Evolutionary conservation across 1,140 invertebrate species (phyloP).

Genomic region (Hirudo medicinalis): DNA sequence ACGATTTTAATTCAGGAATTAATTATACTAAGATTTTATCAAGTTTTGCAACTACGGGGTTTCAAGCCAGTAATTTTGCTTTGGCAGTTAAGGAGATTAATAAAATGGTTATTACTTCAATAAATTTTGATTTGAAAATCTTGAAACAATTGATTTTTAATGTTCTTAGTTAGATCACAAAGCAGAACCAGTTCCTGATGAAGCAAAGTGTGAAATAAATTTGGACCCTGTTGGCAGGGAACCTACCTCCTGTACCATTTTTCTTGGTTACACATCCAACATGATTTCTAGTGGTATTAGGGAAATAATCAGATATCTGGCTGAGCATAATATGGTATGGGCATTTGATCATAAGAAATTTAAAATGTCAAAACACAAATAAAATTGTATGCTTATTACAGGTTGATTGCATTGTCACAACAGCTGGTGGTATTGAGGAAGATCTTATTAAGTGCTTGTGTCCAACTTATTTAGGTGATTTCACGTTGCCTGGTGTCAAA

Average conservation of each 20-base stretch:
- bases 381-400: constrained; percentile 29
- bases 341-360: not conserved
- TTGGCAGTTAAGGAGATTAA: constrained; percentile 77
- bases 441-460: constrained; percentile 97
- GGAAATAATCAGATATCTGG: constrained; percentile 68
- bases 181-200: constrained; percentile 28
- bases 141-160: not conserved
- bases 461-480: constrained; percentile 82
- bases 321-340: constrained; percentile 66
- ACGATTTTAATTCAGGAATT: constrained; percentile 56
- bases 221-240: constrained; percentile 30
- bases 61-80: constrained; percentile 91
- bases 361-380: constrained; percentile 1
- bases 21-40: constrained; percentile 71
- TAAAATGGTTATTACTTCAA: constrained; percentile 59
- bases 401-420: constrained; percentile 91
- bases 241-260: constrained; percentile 68
- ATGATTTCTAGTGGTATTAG: constrained; percentile 85
- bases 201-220: constrained; percentile 28
- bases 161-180: constrained; percentile 35
- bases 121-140: not conserved
- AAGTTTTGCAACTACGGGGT: constrained; percentile 68
- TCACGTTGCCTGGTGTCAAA: constrained; percentile 57
- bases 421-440: constrained; percentile 94
- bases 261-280: constrained; percentile 94